phyloP scores from a whole-genome alignment of 2,113 vertebrate species.

The Carettochelys insculpta region DNA sequence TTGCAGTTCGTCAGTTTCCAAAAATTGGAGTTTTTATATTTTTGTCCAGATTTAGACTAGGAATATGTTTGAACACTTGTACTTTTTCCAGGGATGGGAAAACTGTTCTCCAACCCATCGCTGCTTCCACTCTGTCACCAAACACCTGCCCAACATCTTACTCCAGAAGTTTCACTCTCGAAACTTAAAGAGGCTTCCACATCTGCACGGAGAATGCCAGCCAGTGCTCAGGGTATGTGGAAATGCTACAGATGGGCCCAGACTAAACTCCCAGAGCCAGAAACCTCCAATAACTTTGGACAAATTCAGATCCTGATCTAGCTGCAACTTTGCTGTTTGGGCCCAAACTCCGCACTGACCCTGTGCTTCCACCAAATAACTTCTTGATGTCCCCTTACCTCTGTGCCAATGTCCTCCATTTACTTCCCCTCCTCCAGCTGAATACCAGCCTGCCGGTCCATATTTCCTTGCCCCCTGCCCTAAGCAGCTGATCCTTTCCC shows the following conservation, averaged over 20 bases:
- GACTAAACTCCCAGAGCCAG: not conserved
- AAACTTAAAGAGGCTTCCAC: not conserved
- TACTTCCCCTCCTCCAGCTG: not conserved
- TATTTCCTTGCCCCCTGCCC: not conserved
- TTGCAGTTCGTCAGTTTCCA: not conserved
- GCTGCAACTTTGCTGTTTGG: not conserved
- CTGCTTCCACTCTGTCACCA: not conserved
- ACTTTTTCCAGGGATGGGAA: not conserved
- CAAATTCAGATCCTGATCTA: not conserved
- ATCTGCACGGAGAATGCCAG: not conserved
- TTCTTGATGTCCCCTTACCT: not conserved
- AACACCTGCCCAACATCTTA: not conserved
- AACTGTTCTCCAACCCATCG: not conserved
- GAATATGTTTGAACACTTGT: too few species aligned
- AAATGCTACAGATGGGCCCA: not conserved
- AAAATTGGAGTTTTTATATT: not conserved
- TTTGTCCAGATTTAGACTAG: not conserved
- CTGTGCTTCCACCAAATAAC: not conserved
- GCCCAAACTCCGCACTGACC: not conserved
- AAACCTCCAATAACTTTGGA: not conserved
- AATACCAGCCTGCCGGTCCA: fast-evolving
- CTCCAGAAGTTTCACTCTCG: not conserved
- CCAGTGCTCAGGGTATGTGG: not conserved
- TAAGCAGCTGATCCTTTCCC: not conserved
- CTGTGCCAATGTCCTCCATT: not conserved